These are phyloP conservation scores for Nixonia krombeini DNA, from an alignment of 1,140 invertebrate genomes.

Conservation along the genomic window DNA sequence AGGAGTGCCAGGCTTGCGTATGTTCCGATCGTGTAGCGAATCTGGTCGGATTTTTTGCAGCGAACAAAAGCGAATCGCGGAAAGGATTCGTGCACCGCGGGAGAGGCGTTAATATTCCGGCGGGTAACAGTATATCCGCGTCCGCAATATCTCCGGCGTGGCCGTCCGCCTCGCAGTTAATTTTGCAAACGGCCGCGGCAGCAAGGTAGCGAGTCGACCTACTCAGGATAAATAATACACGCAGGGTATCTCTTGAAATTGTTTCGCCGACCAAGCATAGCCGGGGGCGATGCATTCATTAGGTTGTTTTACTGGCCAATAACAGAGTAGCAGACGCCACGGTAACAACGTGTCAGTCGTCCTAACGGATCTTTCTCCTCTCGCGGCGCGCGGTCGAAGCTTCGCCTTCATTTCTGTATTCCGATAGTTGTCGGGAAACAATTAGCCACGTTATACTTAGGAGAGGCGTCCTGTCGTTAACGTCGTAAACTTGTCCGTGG, in stretches of 20 bases:
- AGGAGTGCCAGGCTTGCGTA: slow-evolving; percentile 6
- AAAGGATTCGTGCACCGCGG: slow-evolving; percentile 20
- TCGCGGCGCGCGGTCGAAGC: slow-evolving; percentile 26
- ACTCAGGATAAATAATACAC: slow-evolving; percentile 55
- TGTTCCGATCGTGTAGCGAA: slow-evolving; percentile 32
- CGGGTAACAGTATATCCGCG: slow-evolving; percentile 51
- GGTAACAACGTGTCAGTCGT: slow-evolving; percentile 68
- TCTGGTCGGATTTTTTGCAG: slow-evolving; percentile 24
- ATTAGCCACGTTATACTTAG: slow-evolving; percentile 36
- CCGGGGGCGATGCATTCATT: slow-evolving; percentile 68
- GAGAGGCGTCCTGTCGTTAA: slow-evolving; percentile 26
- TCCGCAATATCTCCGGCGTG: slow-evolving; percentile 31
- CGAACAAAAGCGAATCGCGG: slow-evolving; percentile 41
- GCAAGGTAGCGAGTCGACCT: slow-evolving; percentile 51
- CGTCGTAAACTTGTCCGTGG: slow-evolving; percentile 8
- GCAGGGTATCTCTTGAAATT: slow-evolving; percentile 55
- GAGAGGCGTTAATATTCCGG: slow-evolving; percentile 45
- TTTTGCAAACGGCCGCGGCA: slow-evolving; percentile 37
- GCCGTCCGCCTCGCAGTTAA: slow-evolving; percentile 48
- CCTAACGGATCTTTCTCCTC: slow-evolving; percentile 64
- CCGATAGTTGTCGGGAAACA: slow-evolving; percentile 42
- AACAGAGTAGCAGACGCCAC: slow-evolving; percentile 61
- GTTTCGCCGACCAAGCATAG: slow-evolving; percentile 53
- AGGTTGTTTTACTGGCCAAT: slow-evolving; percentile 68
- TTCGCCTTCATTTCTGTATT: slow-evolving; percentile 39